These are phyloP conservation scores for Cremastobaeus sp. DNA, from an alignment of 2,888 invertebrate species.

Conservation along the genomic window DNA sequence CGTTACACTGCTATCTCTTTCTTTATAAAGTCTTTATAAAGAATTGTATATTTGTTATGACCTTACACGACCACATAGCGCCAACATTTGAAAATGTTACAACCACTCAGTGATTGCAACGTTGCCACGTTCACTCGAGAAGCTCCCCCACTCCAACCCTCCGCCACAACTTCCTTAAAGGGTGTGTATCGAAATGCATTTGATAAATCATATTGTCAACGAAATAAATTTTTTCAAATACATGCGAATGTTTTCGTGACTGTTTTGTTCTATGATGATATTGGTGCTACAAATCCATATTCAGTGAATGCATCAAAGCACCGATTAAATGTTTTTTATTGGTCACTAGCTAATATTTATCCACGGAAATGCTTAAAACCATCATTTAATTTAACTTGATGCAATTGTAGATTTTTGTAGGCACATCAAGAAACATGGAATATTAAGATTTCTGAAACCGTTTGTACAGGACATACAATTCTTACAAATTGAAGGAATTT, in stretches of 20 bases:
- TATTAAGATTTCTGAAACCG: slow-evolving; percentile 46
- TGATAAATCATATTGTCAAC: background rate
- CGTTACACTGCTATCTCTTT: no score
- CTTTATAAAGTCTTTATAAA: no score
- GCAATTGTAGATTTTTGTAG: background rate
- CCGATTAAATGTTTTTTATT: slow-evolving; percentile 18
- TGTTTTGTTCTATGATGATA: background rate
- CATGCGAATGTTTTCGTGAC: background rate
- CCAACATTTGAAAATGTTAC: no score
- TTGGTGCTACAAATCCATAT: background rate
- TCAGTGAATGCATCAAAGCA: slow-evolving; percentile 1
- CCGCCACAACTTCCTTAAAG: no score
- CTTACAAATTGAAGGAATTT: slow-evolving; percentile 50
- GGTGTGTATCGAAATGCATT: background rate
- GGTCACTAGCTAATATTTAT: no score
- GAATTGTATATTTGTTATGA: no score
- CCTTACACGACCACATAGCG: no score
- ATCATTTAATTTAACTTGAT: slow-evolving; percentile 45
- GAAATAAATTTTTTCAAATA: background rate
- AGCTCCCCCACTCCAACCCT: no score
- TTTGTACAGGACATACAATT: slow-evolving; percentile 51
- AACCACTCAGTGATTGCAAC: no score
- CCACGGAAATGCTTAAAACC: slow-evolving; percentile 33
- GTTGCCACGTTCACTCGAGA: no score
- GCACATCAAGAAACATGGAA: slow-evolving; percentile 41